A percentile compares a stretch with the other conserved stretches of the same genome.
phyloP scores from a whole-genome alignment of 2,888 invertebrate species.

The Willowsia nigromaculata region DNA sequence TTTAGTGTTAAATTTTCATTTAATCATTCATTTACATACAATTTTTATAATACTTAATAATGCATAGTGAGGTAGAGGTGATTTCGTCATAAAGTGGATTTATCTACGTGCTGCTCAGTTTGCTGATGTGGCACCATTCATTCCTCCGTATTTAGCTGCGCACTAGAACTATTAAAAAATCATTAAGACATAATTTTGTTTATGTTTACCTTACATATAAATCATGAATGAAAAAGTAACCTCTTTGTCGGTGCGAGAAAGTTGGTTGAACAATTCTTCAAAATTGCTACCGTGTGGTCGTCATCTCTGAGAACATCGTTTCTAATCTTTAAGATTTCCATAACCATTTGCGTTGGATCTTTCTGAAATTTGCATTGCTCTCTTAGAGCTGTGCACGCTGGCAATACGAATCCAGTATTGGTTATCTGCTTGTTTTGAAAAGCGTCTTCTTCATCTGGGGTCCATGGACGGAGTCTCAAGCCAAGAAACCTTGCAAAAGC shows the following conservation, averaged over 20 bases:
- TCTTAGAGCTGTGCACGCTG: not conserved
- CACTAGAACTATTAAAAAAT: too few species aligned
- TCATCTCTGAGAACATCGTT: not conserved
- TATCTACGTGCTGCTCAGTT: too few species aligned
- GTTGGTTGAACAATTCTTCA: not conserved
- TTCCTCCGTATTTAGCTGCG: too few species aligned
- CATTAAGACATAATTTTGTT: too few species aligned
- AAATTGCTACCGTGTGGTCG: not conserved
- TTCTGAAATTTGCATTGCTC: constrained; percentile 3
- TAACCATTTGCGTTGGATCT: constrained; percentile 38
- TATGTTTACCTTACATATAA: too few species aligned
- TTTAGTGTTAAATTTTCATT: too few species aligned
- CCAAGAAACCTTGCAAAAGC: constrained; percentile 47
- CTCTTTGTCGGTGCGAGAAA: not conserved
- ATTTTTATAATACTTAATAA: too few species aligned
- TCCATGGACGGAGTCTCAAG: constrained; percentile 20
- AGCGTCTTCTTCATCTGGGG: not conserved
- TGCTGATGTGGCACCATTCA: too few species aligned
- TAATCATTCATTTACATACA: too few species aligned
- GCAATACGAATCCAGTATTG: constrained; percentile 31
- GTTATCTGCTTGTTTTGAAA: not conserved
- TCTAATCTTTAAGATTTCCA: constrained; percentile 19
- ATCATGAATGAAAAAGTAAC: too few species aligned
- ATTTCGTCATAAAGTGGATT: too few species aligned
- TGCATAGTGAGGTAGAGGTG: too few species aligned